A percentile compares a stretch with the other conserved stretches of the same genome.
Conservation (phyloP, 2,797 vertebrate genomes). For the Allochrocebus solatus region DNA sequence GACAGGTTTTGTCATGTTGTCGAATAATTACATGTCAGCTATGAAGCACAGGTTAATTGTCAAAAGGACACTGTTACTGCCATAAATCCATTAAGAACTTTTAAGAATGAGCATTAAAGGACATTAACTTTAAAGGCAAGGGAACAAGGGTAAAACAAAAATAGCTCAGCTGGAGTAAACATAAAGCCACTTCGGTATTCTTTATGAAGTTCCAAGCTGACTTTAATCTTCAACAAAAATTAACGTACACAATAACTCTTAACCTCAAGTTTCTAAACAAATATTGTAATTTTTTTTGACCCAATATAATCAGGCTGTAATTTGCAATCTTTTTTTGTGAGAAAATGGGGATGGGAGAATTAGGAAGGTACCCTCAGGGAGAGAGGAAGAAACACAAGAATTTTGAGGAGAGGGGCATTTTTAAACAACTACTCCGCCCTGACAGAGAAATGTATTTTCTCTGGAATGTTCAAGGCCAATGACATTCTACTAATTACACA, state of each 20-base stretch:
- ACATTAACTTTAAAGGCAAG: slow-evolving; percentile 52
- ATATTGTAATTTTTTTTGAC: not conserved
- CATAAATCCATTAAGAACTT: slow-evolving; percentile 47
- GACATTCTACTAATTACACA: not conserved
- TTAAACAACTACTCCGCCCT: not conserved
- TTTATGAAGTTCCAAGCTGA: slow-evolving; percentile 8
- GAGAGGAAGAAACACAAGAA: not conserved
- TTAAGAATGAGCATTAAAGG: slow-evolving; percentile 48
- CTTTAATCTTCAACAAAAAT: slow-evolving; percentile 41
- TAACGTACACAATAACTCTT: not conserved
- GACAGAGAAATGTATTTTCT: not conserved
- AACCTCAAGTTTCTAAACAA: not conserved
- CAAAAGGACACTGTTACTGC: slow-evolving; percentile 23
- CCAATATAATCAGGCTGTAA: not conserved
- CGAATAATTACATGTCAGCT: slow-evolving; percentile 9
- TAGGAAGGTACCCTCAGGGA: not conserved
- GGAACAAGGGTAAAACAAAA: slow-evolving; percentile 55
- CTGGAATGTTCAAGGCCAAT: not conserved
- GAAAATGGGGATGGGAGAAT: not conserved
- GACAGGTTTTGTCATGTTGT: not conserved
- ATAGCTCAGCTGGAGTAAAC: slow-evolving; percentile 26
- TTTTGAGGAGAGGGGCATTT: not conserved
- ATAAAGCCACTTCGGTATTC: slow-evolving; percentile 13
- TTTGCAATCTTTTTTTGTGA: not conserved
- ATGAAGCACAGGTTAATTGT: not conserved